phyloP scores from a whole-genome alignment of 2,113 vertebrate genomes.

The Riparia riparia region DNA sequence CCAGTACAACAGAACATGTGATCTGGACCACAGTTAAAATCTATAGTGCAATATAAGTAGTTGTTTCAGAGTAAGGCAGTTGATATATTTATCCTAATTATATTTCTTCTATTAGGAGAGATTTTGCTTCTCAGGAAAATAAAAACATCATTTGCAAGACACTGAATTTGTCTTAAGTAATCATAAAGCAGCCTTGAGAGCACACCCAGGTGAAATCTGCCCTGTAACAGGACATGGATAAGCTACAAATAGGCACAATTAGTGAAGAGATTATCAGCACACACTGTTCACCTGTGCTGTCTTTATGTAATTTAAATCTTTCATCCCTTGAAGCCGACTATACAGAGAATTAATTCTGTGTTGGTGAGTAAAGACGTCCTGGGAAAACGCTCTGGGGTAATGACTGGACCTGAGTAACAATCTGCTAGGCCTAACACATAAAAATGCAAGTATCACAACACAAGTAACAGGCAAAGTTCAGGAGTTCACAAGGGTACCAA shows the following conservation, averaged over 20 bases:
- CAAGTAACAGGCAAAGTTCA: background rate
- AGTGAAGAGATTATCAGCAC: background rate
- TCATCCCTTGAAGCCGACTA: background rate
- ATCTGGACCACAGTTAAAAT: background rate
- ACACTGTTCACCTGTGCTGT: background rate
- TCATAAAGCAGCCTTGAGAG: background rate
- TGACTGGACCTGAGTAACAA: background rate
- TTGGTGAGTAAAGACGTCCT: background rate
- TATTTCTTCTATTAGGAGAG: background rate
- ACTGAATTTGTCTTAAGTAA: background rate
- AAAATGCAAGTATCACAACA: background rate
- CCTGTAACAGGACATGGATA: background rate
- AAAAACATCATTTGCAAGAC: background rate
- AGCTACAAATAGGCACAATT: background rate
- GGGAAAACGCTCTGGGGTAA: background rate
- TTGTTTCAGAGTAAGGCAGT: background rate
- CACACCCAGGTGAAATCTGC: background rate
- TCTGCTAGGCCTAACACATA: background rate
- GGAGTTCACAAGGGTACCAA: background rate
- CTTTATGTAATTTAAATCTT: background rate
- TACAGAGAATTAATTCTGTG: accelerated
- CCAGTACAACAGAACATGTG: background rate
- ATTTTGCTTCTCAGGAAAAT: background rate
- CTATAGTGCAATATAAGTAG: background rate
- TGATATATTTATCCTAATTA: background rate